These are phyloP conservation scores for Ardeotis arabs DNA, from an alignment of 2,113 vertebrate genomes.

Conservation along the genomic window DNA sequence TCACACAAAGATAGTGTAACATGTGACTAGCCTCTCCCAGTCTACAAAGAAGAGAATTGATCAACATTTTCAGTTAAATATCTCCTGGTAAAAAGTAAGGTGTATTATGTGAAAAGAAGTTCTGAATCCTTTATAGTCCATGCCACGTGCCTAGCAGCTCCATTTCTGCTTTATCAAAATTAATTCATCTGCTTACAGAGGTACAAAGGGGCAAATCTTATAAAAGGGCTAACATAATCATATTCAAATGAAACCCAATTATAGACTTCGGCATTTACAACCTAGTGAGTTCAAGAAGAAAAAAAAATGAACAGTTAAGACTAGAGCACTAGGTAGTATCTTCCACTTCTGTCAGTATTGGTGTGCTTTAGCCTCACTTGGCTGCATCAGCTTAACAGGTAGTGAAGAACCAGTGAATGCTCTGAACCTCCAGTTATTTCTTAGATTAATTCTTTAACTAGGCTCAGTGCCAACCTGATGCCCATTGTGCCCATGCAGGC, in stretches of 20 bases:
- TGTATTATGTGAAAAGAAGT: neutral
- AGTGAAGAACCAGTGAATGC: neutral
- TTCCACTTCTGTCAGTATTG: fast-evolving
- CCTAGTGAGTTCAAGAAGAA: neutral
- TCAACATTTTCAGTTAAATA: neutral
- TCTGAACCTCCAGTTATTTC: neutral
- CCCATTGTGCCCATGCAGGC: fast-evolving
- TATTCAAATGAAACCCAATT: conserved; percentile 8
- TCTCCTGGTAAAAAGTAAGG: neutral
- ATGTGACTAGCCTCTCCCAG: neutral
- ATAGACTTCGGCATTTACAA: neutral
- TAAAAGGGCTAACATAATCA: neutral
- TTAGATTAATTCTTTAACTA: neutral
- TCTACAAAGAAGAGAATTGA: neutral
- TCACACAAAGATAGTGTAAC: neutral
- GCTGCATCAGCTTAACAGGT: neutral
- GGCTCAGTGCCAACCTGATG: neutral
- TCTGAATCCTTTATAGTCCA: neutral
- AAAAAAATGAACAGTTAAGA: neutral
- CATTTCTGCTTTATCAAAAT: neutral
- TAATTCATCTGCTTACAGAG: neutral
- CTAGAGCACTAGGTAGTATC: neutral
- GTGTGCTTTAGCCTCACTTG: fast-evolving
- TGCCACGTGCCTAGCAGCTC: neutral
- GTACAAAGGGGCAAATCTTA: neutral